A percentile compares a stretch with the other conserved stretches of the same genome.
phyloP scores from a whole-genome alignment of 2,113 vertebrate genomes.

The Zosterops japonicus region DNA sequence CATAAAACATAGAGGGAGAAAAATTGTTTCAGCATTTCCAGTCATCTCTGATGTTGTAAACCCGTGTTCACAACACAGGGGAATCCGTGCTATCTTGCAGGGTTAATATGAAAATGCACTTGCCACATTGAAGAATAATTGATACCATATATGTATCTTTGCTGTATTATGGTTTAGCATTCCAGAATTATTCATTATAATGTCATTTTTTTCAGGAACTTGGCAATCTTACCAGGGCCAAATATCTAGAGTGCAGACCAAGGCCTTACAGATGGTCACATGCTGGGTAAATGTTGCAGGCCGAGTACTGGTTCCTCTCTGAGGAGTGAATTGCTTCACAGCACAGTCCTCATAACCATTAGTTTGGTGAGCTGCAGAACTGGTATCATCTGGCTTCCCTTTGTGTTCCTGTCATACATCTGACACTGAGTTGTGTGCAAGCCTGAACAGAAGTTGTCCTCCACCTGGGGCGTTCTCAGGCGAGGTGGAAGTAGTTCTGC shows the following conservation, averaged over 20 bases:
- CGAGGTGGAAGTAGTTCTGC: background rate
- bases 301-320: background rate
- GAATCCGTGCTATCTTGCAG: fast-evolving
- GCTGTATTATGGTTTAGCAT: background rate
- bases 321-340: background rate
- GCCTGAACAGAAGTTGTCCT: conserved; percentile 28
- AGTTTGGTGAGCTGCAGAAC: conserved; percentile 27
- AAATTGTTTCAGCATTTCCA: background rate
- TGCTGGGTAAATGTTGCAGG: background rate
- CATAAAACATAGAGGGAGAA: background rate
- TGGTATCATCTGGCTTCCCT: conserved; percentile 11
- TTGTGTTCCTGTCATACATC: background rate
- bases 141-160: background rate
- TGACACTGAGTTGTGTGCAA: background rate
- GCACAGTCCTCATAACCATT: background rate
- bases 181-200: background rate
- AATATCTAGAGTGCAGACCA: background rate
- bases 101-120: background rate
- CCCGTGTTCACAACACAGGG: background rate
- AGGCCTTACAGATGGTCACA: background rate
- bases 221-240: background rate
- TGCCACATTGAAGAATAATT: background rate
- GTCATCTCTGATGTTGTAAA: background rate
- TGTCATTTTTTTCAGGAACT: background rate
- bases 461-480: background rate